A percentile compares a stretch with the other conserved stretches of the same genome.
These are phyloP conservation scores for Oreochromis grahami DNA, from an alignment of 2,797 vertebrate species.

Conservation along the genomic window DNA sequence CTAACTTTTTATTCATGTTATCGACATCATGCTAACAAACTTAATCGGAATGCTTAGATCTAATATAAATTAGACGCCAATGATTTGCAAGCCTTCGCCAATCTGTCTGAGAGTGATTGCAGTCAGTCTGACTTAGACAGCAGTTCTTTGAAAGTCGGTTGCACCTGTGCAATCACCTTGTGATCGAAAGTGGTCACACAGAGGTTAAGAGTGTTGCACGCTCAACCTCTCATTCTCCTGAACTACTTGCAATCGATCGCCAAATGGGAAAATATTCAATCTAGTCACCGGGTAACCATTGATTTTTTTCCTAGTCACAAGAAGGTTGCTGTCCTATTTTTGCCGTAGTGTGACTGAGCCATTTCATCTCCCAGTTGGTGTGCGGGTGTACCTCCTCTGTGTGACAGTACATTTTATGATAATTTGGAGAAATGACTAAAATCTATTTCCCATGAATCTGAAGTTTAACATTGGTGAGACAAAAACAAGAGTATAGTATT, in stretches of 20 bases:
- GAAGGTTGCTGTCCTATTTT: neutral
- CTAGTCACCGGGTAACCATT: neutral
- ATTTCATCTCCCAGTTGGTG: neutral
- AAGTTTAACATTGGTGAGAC: neutral
- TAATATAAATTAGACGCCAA: neutral
- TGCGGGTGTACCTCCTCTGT: neutral
- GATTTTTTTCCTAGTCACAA: neutral
- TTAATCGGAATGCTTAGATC: neutral
- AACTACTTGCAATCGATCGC: rapidly evolving
- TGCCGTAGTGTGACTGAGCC: neutral
- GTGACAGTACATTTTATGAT: neutral
- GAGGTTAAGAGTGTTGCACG: neutral
- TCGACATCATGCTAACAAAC: neutral
- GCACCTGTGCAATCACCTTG: neutral
- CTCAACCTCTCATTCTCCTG: neutral
- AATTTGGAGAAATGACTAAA: neutral
- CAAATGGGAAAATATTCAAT: neutral
- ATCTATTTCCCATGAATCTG: neutral
- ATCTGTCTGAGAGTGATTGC: neutral
- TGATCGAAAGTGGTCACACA: neutral
- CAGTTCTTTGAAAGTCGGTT: neutral
- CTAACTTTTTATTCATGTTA: neutral
- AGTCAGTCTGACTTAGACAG: neutral
- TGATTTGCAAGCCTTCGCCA: neutral
- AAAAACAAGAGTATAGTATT: neutral